phyloP scores from a whole-genome alignment of 1,140 invertebrate species.

The Panagrolaimus sp. region DNA sequence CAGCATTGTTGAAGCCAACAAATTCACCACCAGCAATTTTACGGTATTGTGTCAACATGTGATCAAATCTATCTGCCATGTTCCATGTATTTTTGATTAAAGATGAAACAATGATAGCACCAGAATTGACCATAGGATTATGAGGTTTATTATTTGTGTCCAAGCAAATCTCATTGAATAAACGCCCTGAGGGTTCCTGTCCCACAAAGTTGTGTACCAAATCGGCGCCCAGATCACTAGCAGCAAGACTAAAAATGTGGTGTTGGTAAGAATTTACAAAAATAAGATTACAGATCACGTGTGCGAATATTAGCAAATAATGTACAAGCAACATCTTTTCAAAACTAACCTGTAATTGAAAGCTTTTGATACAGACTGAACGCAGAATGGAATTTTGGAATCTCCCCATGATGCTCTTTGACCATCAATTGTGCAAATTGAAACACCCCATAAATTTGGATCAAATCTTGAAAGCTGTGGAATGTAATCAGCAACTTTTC shows the following conservation, averaged over 20 bases:
- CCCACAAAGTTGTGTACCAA: slow-evolving; percentile 71
- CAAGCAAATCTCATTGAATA: slow-evolving; percentile 91
- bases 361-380: slow-evolving; percentile 68
- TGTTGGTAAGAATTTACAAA: too few species aligned
- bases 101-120: slow-evolving; percentile 73
- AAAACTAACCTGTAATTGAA: slow-evolving; percentile 66
- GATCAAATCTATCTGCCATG: slow-evolving; percentile 61
- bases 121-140: slow-evolving; percentile 98
- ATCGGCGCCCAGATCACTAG: slow-evolving; percentile 40
- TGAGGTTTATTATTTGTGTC: slow-evolving; percentile 71
- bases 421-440: slow-evolving; percentile 62
- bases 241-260: slow-evolving; percentile 18
- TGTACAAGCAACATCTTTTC: too few species aligned
- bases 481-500: slow-evolving; percentile 56
- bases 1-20: slow-evolving; percentile 90
- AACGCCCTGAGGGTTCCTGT: slow-evolving; percentile 86
- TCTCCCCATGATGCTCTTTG: slow-evolving; percentile 56
- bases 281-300: too few species aligned
- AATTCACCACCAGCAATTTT: slow-evolving; percentile 80
- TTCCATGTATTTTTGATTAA: slow-evolving; percentile 40
- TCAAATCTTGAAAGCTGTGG: slow-evolving; percentile 54
- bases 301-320: too few species aligned
- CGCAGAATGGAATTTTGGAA: slow-evolving; percentile 47
- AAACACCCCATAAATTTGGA: slow-evolving; percentile 61
- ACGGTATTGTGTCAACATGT: slow-evolving; percentile 60